phyloP scores from a whole-genome alignment of 2,888 invertebrate species.

The Mesopsocus fuscifrons region DNA sequence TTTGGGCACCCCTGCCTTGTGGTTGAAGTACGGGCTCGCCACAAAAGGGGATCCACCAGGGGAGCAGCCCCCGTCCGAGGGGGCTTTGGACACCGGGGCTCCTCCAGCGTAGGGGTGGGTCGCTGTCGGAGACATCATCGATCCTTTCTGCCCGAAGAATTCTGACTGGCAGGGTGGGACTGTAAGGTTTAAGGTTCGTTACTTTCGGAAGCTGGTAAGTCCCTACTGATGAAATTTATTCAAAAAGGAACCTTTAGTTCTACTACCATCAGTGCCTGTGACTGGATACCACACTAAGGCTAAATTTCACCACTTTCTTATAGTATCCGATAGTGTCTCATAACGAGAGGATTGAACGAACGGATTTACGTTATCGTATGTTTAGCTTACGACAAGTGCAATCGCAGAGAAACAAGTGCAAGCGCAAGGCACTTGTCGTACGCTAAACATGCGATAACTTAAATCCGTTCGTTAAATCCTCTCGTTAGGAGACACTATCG shows the following conservation, averaged over 20 bases:
- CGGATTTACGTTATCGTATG: no score
- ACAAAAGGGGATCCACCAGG: background rate
- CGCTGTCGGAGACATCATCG: slow-evolving; percentile 2
- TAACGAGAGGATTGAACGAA: no score
- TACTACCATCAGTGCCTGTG: background rate
- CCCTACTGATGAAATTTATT: background rate
- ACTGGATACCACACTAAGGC: no score
- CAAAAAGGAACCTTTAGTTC: background rate
- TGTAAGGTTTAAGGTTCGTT: background rate
- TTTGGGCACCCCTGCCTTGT: slow-evolving; percentile 1
- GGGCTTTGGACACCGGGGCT: background rate
- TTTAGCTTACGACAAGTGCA: no score
- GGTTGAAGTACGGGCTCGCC: slow-evolving; percentile 4
- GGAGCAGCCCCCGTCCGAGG: background rate
- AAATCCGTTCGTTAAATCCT: no score
- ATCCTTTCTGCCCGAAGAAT: slow-evolving; percentile 4
- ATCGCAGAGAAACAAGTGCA: no score
- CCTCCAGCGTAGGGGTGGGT: background rate
- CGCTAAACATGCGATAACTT: no score
- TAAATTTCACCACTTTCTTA: no score
- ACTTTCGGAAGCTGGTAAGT: no score
- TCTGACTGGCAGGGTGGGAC: slow-evolving; percentile 4
- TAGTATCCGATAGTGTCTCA: no score
- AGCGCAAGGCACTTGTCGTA: no score
- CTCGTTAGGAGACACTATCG: no score